Evolutionary conservation across 2,113 vertebrate species (phyloP), one percentile per base, ranked within the genome.

Genomic region (Callipepla squamata): DNA sequence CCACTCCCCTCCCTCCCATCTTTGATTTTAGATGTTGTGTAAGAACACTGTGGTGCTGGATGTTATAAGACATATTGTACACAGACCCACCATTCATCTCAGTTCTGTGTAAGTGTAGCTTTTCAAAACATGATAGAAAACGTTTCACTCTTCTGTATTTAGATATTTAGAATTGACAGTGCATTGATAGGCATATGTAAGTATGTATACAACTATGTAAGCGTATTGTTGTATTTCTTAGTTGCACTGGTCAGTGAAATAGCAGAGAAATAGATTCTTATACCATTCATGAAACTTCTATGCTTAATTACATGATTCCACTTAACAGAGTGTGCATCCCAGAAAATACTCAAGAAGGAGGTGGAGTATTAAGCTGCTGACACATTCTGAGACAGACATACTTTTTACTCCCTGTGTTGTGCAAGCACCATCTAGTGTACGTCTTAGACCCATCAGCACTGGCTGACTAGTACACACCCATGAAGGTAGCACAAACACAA

Each of bases 391-490:
- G 88, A 58, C 78, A 95, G 85, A 73, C 11, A 5, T 40, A 51
- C 13, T 15, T 87, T 89, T 80, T 80, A 17, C 57, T 91, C 75
- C 89, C 51, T 63, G 81, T 8, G 93, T 95, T 95, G 83, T 94
- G 94, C 91, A 97, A 95, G 97, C 94, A 96, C 97, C 96, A 96
- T 89, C 97, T 97, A 96, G 97, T 95, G 96, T 97, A 93, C 85
- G 0, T 16, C 45, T 91, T 44, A 75, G 61, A 90, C 11, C 32
- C 70, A 36, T 50, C 87, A 78, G 25, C 40, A 2, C 5, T 1
- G 3, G 10, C 45, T 70, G 74, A 79, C 21, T 14, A 47, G 20
- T 1, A 0, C 13, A n/a, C 36, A 16, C 3, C 6, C 51, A 6
- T 66, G 4, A 5, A 80, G 48, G n/a, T 3, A n/a, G 11, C 16